Conservation (phyloP, 1,140 invertebrate genomes). For the Polypedilum pembai region DNA sequence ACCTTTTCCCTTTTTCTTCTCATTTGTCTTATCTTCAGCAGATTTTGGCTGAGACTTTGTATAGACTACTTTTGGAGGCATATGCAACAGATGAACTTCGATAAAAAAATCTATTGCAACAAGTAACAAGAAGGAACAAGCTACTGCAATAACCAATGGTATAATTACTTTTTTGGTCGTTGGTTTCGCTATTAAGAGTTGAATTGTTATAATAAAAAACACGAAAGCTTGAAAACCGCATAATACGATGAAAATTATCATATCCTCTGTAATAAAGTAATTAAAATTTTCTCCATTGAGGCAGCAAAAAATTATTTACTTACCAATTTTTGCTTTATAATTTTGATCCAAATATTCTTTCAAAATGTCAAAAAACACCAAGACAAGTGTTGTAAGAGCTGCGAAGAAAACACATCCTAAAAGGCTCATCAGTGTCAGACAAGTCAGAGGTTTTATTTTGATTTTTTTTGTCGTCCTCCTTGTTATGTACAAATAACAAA, state of each 20-base stretch:
- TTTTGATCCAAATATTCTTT: neutral
- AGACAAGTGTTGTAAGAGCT: neutral
- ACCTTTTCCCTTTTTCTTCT: neutral
- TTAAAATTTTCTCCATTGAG: neutral
- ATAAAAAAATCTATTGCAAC: slow-evolving; percentile 16
- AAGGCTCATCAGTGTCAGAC: neutral
- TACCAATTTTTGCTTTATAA: neutral
- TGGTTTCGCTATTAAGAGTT: neutral
- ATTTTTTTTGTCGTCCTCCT: neutral
- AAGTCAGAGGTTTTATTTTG: neutral
- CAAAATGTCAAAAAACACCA: neutral
- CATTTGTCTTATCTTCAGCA: neutral
- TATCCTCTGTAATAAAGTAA: neutral
- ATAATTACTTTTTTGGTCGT: neutral
- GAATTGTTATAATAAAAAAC: neutral
- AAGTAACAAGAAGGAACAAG: neutral
- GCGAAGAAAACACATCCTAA: neutral
- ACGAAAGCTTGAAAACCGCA: neutral
- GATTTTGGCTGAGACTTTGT: neutral
- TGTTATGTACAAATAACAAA: neutral
- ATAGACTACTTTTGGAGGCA: neutral
- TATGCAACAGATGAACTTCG: neutral
- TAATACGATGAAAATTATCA: neutral
- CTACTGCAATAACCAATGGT: neutral
- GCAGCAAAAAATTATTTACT: neutral